Percentiles rank a stretch among this genome's conserved stretches.
Evolutionary conservation across 2,113 vertebrate species (phyloP).

Genomic region (Xyliphius kryptos): DNA sequence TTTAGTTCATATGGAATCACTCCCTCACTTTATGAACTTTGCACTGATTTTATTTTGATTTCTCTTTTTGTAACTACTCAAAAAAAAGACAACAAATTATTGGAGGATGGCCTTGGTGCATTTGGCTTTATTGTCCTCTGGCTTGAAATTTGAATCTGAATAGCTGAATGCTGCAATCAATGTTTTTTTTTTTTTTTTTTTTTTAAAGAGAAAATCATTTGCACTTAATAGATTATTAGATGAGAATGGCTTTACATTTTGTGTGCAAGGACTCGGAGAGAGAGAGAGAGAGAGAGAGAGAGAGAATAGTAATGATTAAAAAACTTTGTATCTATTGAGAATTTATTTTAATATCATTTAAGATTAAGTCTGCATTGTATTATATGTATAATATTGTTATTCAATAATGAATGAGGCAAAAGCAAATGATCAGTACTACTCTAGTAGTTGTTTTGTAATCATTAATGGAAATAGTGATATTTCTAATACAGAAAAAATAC

Average conservation of each 20-base stretch:
- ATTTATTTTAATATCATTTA: conserved; percentile 92
- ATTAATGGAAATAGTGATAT: conserved; percentile 78
- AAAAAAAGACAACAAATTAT: conserved; percentile 38
- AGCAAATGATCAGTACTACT: conserved; percentile 70
- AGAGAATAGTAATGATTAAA: conserved; percentile 60
- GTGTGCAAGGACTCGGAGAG: conserved; percentile 67
- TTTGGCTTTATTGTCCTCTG: conserved; percentile 69
- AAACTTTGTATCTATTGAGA: conserved; percentile 83
- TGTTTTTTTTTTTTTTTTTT: conserved; percentile 20
- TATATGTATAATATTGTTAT: conserved; percentile 77
- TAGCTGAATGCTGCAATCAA: conserved; percentile 83
- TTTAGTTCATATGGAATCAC: conserved; percentile 52
- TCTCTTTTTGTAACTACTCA: conserved; percentile 59
- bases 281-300: no score
- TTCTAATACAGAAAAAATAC: conserved; percentile 86
- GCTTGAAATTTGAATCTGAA: conserved; percentile 74
- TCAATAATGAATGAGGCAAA: conserved; percentile 67
- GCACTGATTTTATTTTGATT: conserved; percentile 78
- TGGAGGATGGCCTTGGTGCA: conserved; percentile 70
- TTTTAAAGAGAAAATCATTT: conserved; percentile 73
- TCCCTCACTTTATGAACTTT: conserved; percentile 71
- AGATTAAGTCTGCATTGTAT: conserved; percentile 77
- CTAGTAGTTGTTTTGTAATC: conserved; percentile 72
- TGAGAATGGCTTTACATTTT: conserved; percentile 75
- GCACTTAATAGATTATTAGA: conserved; percentile 87